A percentile compares a stretch with the other conserved stretches of the same genome.
These are phyloP conservation scores for Phocoena phocoena DNA, from an alignment of 2,113 vertebrate genomes.

Conservation along the genomic window DNA sequence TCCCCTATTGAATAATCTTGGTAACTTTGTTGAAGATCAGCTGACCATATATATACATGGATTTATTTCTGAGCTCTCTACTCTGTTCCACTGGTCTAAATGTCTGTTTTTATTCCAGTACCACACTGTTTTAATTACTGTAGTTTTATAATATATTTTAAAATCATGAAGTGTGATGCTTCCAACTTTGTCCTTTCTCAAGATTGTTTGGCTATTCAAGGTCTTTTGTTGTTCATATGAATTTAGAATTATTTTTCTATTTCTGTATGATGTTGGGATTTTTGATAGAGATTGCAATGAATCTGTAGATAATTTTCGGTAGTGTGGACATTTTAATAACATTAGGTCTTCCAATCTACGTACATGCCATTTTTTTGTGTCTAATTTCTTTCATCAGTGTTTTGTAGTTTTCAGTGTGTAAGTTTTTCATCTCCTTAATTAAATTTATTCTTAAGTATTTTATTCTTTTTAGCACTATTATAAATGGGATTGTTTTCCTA, in stretches of 20 bases:
- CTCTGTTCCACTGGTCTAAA: neutral
- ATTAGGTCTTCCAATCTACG: neutral
- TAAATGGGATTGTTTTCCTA: neutral
- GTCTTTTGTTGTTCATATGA: neutral
- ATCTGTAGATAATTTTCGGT: neutral
- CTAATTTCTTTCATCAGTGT: neutral
- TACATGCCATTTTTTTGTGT: neutral
- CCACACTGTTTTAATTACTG: neutral
- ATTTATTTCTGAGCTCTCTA: neutral
- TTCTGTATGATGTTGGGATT: neutral
- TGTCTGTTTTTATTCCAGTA: neutral
- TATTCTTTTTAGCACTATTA: neutral
- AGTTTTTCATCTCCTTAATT: neutral
- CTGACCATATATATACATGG: neutral
- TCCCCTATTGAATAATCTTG: neutral
- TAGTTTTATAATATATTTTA: neutral
- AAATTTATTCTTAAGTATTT: neutral
- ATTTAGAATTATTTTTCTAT: neutral
- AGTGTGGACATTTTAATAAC: neutral
- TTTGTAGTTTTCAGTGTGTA: neutral
- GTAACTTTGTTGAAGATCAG: neutral
- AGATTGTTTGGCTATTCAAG: neutral
- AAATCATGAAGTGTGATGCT: neutral
- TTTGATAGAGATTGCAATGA: neutral
- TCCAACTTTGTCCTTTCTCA: neutral